These are phyloP conservation scores for Watsonalla cultraria DNA, from an alignment of 2,888 invertebrate species.

Conservation along the genomic window DNA sequence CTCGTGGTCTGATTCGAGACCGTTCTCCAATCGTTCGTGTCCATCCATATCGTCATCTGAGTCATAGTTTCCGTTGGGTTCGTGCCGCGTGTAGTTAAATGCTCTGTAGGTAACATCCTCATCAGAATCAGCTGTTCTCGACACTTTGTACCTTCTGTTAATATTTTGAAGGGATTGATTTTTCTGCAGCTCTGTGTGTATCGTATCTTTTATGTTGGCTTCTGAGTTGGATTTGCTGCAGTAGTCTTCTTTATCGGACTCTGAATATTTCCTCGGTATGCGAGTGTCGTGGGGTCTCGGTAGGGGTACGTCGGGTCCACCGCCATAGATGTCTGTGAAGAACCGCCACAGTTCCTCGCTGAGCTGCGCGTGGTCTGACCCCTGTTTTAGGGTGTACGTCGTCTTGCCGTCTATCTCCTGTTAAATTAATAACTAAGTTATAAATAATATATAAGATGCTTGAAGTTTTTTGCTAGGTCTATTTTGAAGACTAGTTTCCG, in stretches of 20 bases:
- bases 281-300: constrained; percentile 35
- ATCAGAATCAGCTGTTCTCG: constrained; percentile 51
- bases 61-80: constrained; percentile 61
- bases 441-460: too few relatives aligned
- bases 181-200: constrained; percentile 58
- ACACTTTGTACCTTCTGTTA: constrained; percentile 39
- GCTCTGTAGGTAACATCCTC: constrained; percentile 52
- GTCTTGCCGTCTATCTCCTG: constrained; percentile 64
- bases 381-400: constrained; percentile 59
- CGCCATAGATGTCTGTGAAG: constrained; percentile 91
- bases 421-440: constrained; percentile 14
- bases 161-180: constrained; percentile 71
- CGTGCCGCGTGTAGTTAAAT: constrained; percentile 45
- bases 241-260: constrained; percentile 68
- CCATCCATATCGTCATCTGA: constrained; percentile 58
- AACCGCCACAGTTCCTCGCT: constrained; percentile 93
- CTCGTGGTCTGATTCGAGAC: constrained; percentile 63
- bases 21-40: constrained; percentile 53
- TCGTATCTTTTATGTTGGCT: constrained; percentile 48
- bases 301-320: constrained; percentile 89
- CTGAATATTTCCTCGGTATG: constrained; percentile 51
- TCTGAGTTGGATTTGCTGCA: constrained; percentile 63
- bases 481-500: too few relatives aligned
- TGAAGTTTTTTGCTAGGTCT: too few relatives aligned
- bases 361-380: constrained; percentile 86